A percentile compares a stretch with the other conserved stretches of the same genome.
These are phyloP conservation scores for Aleiodes sp. DNA, from an alignment of 1,140 invertebrate species.

Conservation along the genomic window DNA sequence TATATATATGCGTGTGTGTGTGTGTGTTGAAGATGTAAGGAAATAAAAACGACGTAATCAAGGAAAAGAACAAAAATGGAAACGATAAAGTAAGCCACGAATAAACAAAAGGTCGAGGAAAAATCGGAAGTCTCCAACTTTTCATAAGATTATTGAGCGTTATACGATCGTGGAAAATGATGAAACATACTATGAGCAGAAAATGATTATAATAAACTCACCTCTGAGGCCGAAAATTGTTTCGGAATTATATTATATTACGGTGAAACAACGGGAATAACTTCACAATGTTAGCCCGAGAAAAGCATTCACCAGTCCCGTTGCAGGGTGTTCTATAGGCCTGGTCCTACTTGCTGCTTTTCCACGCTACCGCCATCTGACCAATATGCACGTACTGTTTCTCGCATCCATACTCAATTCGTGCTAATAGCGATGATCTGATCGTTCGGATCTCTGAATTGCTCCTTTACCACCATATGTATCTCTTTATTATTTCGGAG, in stretches of 20 bases:
- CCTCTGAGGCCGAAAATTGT: conserved; percentile 57
- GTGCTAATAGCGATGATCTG: conserved; percentile 43
- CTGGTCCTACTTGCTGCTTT: conserved; percentile 48
- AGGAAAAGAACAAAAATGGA: conserved; percentile 10
- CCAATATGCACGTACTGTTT: conserved; percentile 38
- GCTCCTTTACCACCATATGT: not conserved
- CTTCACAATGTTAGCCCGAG: conserved; percentile 40
- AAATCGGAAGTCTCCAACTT: conserved; percentile 40
- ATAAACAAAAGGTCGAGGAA: conserved; percentile 61
- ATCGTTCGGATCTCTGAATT: conserved; percentile 9
- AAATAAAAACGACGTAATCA: not conserved
- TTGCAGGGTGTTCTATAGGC: conserved; percentile 60
- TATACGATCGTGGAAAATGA: not conserved
- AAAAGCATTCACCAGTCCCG: conserved; percentile 55
- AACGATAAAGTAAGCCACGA: conserved; percentile 53
- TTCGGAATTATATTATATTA: conserved; percentile 47
- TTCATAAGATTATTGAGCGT: conserved; percentile 34
- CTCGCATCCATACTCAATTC: conserved; percentile 51
- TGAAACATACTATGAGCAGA: conserved; percentile 9
- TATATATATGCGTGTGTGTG: conserved; percentile 16
- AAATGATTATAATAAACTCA: conserved; percentile 44
- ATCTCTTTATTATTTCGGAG: conserved; percentile 31
- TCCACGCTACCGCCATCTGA: conserved; percentile 54
- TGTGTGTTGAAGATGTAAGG: not conserved
- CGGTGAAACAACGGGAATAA: conserved; percentile 50